These are phyloP conservation scores for Orthosia incerta DNA, from an alignment of 2,888 invertebrate species.

Conservation along the genomic window DNA sequence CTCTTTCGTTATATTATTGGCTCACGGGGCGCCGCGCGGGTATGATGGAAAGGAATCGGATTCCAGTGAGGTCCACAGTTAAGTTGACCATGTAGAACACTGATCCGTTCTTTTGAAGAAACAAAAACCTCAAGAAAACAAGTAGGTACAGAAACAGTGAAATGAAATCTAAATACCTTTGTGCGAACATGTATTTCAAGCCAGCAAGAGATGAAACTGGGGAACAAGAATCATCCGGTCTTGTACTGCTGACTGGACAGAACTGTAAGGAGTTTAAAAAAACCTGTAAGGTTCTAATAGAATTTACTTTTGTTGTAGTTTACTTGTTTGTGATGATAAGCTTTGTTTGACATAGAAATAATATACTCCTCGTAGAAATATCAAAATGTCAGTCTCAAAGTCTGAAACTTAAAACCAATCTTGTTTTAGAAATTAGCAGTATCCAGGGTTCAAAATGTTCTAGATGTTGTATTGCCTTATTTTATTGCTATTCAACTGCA, in stretches of 20 bases:
- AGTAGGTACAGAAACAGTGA: no score
- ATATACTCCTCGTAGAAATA: neutral
- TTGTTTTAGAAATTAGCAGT: no score
- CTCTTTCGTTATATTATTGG: no score
- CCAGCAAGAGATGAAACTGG: slow-evolving; percentile 78
- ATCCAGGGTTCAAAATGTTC: no score
- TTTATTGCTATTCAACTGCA: neutral
- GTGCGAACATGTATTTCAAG: slow-evolving; percentile 81
- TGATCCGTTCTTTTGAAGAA: no score
- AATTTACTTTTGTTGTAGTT: neutral
- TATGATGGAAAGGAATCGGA: no score
- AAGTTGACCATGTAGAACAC: no score
- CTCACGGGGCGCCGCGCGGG: no score
- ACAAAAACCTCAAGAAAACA: no score
- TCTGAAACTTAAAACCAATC: neutral
- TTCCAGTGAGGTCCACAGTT: no score
- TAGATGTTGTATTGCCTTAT: no score
- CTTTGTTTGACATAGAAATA: neutral
- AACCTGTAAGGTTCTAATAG: no score
- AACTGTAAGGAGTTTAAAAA: slow-evolving; percentile 71
- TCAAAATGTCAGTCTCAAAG: neutral
- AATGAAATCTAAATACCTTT: slow-evolving; percentile 73
- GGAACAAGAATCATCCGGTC: slow-evolving; percentile 78
- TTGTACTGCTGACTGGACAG: slow-evolving; percentile 76
- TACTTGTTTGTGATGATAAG: neutral